Base-by-base conservation (phyloP, 1,140 invertebrate genomes). In the Bombyx mandarina region DNA sequence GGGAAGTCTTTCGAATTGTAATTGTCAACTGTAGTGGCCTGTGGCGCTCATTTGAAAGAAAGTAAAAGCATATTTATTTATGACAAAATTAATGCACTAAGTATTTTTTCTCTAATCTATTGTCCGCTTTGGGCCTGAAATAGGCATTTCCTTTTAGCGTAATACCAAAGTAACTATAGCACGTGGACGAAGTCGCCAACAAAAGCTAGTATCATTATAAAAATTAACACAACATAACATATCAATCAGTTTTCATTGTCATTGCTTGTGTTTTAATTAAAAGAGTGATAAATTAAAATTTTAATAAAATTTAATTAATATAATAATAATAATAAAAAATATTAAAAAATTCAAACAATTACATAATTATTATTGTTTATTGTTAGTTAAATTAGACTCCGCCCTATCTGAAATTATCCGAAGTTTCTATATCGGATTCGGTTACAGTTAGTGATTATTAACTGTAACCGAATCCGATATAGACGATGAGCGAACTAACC, bases 251-350 rank as follows among this genome's bases (percentile, higher is more conserved):
- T 6, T 47, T 47, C 45, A 47, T 47, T 3, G 45, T 47, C 12
- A 47, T 47, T 47, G 45, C 45, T 47, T 47, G 45, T 47, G 45
- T 47, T 47, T 47, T 47, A 47, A 47, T 12, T 9, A 47, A 47
- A 47, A 47, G 2, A 47, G 45, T 47, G 45, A 47, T 3, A 18
- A 18, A 18, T 7, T 47, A 47, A 47, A 47, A 47, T 47, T 47
- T 47, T 47, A 47, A 47, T 10, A 47, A 47, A 3, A 47, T 3
- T 3, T 47, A 47, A 47, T 46, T 7, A 46, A 8, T 46, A 8
- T 10, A 46, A 10, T 46, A 46, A 46, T 46, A 46, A 46, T 46
- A 18, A 18, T 18, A 18, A 18, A 18, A 18, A 18, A 18, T 18
- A 18, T 46, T 46, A 8, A 46, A 46, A 10, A 8, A 8, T 46